Evolutionary conservation across 2,113 vertebrate species (phyloP), one percentile per base, ranked within the genome.

Genomic region (Connochaetes taurinus): DNA sequence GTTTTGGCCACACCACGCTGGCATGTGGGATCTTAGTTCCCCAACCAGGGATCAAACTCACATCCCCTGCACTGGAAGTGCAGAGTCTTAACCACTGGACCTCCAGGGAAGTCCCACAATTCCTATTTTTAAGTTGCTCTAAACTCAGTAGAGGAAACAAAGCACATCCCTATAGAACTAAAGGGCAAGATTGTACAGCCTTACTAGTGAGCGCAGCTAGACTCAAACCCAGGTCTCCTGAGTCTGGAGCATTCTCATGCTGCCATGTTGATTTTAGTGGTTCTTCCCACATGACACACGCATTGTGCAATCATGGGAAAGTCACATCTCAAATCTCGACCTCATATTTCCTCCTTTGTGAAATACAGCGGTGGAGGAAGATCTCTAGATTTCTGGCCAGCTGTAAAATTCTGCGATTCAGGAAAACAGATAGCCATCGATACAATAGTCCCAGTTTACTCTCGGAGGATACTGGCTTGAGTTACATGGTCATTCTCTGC

Each of bases 111-210:
- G 71, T 43, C 40, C 23, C 43, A 82, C 23, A 85, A 2, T 81
- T 74, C 53, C 5, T 25, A 5, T 36, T 62, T 53, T 62, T 88
- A 67, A 90, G 89, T 29, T 50, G 27, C 43, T 64, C 58, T 94
- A 36, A 50, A 29, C 25, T 86, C 23, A 96, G 43, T n/a, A 93
- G 25, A 89, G 29, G 64, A 91, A 91, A 67, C 33, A 71, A 55
- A 47, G 7, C 12, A 74, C 23, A 19, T 11, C 58, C 71, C 87
- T 10, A 19, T 53, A 25, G 27, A 82, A 86, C 80, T 93, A 21
- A 7, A 80, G 53, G 58, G 25, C 90, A 94, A 84, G 60, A 47
- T 3, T 16, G 9, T 23, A 45, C 14, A 78, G 90, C 43, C 55
- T 0, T 40, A 14, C 9, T 25, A 9, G 19, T 52, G 36, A 93